Conservation (phyloP, 2,888 invertebrate species). For the Hypolimnas misippus region DNA sequence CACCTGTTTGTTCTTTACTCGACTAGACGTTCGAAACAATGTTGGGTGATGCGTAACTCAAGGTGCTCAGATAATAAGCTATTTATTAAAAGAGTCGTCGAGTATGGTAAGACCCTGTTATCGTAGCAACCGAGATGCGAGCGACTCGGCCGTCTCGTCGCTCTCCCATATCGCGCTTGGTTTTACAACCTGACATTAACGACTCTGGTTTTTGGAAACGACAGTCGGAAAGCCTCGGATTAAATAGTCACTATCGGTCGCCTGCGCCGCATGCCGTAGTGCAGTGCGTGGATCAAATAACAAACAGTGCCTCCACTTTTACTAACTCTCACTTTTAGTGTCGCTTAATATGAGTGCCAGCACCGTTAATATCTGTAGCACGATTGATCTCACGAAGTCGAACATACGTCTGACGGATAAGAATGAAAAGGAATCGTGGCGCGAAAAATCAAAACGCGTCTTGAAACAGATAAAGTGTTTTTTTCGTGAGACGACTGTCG, state of each 20-base stretch:
- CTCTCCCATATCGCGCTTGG: slow-evolving; percentile 69
- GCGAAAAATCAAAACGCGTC: slow-evolving; percentile 62
- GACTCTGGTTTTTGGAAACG: slow-evolving; percentile 76
- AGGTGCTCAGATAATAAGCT: slow-evolving; percentile 72
- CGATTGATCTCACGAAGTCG: slow-evolving; percentile 67
- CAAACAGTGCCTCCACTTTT: slow-evolving; percentile 57
- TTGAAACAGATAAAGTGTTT: slow-evolving; percentile 68
- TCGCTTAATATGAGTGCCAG: slow-evolving; percentile 61
- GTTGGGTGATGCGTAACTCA: slow-evolving; percentile 61
- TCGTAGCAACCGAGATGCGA: slow-evolving; percentile 74
- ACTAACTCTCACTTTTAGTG: slow-evolving; percentile 68
- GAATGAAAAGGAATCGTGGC: slow-evolving; percentile 56
- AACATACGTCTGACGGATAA: slow-evolving; percentile 64
- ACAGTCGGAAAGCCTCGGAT: slow-evolving; percentile 67
- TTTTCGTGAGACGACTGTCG: slow-evolving; percentile 82
- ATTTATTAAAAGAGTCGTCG: slow-evolving; percentile 74
- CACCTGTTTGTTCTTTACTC: slow-evolving; percentile 43
- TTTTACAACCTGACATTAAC: slow-evolving; percentile 74
- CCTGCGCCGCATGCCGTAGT: slow-evolving; percentile 55
- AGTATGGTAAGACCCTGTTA: slow-evolving; percentile 72
- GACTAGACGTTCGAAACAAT: slow-evolving; percentile 46
- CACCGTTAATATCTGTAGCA: slow-evolving; percentile 58
- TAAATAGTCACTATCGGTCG: slow-evolving; percentile 64
- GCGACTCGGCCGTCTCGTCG: slow-evolving; percentile 63
- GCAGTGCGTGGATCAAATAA: slow-evolving; percentile 61